Base-by-base conservation (phyloP, 2,113 vertebrate genomes). In the Lepisosteus osseus region DNA sequence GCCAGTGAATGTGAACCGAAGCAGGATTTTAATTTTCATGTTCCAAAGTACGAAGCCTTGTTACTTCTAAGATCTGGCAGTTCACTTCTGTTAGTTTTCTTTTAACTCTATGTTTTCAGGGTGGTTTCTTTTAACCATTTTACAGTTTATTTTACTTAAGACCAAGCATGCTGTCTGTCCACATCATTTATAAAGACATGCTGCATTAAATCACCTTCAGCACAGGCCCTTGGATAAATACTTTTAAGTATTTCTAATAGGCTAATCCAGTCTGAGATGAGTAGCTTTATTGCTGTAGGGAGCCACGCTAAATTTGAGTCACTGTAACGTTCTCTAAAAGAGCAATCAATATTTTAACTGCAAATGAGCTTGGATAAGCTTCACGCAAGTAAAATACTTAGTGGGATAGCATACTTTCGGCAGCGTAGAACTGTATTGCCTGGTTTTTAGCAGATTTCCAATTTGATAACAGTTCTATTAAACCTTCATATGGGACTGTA, bases 221-320 rank as follows among this genome's bases (percentile, higher is more conserved):
- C 29, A 67, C 54, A 75, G 68, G 62, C 72, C 51, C 51, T 17
- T 68, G 41, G 42, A 68, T 63, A 72, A 73, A 66, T 57, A 17
- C 9, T 3, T 42, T 41, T 47, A 64, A 61, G 61, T 11, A 9
- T 41, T 41, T 1, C 42, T 71, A 70, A 77, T 69, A 42, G 71
- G 29, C 61, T 56, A 42, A 57, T 72, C 15, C 61, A 42, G 55
- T 11, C 12, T 2, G 41, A 29, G 61, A 51, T 51, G 68, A 56
- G 40, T 56, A 42, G 54, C 44, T 64, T 29, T 75, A 40, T 9
- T 75, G 51, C 44, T 7, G 15, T 67, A 13, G 55, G n/a, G 56
- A n/a, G 42, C 47, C 72, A 14, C 14, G 8, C 55, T 79, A 74
- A 78, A 81, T 82, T 77, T 42, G 65, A 61, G 59, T 44, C 72